Conservation (phyloP, 1,140 invertebrate genomes). For the Paraescarpia echinospica region DNA sequence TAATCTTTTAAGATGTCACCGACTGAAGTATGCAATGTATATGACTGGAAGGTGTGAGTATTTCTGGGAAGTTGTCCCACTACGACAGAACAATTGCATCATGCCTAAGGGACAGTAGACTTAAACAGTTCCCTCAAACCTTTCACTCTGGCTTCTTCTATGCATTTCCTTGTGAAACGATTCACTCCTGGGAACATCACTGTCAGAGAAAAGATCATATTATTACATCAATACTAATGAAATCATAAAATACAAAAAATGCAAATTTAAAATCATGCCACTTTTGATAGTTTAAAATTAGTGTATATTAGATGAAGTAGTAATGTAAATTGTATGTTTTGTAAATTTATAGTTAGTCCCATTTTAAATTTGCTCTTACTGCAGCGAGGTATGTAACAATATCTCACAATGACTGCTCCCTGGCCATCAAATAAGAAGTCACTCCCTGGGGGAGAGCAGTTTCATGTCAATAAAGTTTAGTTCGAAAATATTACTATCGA, state of each 20-base stretch:
- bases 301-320: not conserved
- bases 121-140: slow-evolving; percentile 32
- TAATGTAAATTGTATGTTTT: not conserved
- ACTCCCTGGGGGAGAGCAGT: no score
- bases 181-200: slow-evolving; percentile 62
- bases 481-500: no score
- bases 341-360: not conserved
- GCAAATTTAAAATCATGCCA: not conserved
- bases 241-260: not conserved
- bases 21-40: not conserved
- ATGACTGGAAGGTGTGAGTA: not conserved
- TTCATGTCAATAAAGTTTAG: no score
- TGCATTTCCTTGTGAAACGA: slow-evolving; percentile 57
- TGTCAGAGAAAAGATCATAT: slow-evolving; percentile 38
- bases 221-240: not conserved
- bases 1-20: not conserved
- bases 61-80: not conserved
- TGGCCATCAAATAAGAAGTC: no score
- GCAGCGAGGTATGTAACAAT: no score
- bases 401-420: no score
- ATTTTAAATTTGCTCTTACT: not conserved
- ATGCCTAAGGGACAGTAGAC: not conserved
- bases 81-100: slow-evolving; percentile 10
- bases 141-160: slow-evolving; percentile 51
- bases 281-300: not conserved